A percentile compares a stretch with the other conserved stretches of the same genome.
phyloP scores from a whole-genome alignment of 1,140 invertebrate genomes.

The Penaeus japonicus region DNA sequence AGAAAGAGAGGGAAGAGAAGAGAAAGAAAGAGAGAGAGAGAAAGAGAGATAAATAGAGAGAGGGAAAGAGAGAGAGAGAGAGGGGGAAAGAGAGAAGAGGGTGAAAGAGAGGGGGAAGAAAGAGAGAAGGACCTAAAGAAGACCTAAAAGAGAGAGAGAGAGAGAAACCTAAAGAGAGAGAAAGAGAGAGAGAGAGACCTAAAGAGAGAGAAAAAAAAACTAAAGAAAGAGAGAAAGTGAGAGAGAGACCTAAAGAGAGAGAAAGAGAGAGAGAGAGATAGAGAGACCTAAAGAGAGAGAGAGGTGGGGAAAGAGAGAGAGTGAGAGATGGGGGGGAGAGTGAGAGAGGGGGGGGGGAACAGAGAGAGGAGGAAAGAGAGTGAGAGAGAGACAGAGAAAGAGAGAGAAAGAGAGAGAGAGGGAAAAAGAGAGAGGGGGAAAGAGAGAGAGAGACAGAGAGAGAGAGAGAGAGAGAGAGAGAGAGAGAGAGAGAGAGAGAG shows the following conservation, averaged over 20 bases:
- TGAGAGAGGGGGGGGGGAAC: neutral
- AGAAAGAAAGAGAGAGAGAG: slow-evolving; percentile 2
- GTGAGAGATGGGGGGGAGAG: neutral
- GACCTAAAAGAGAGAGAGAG: neutral
- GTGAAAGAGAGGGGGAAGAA: neutral
- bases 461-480: neutral
- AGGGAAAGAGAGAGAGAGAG: slow-evolving; percentile 2
- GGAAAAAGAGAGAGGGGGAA: neutral
- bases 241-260: neutral
- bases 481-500: neutral
- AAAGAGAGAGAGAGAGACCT: neutral
- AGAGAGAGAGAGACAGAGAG: neutral
- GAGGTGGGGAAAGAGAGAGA: neutral
- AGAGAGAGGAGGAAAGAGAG: neutral
- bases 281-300: neutral
- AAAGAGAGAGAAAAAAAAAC: too few relatives aligned
- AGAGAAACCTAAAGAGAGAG: neutral
- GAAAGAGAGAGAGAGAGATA: neutral
- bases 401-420: neutral
- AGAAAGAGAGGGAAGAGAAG: neutral
- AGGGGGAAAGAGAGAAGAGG: neutral
- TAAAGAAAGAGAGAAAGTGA: neutral
- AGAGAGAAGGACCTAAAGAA: neutral
- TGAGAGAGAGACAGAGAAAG: neutral
- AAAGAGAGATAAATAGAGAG: slow-evolving; percentile 2